Evolutionary conservation across 1,140 invertebrate genomes (phyloP).

Genomic region (Bilobella aurantiaca): DNA sequence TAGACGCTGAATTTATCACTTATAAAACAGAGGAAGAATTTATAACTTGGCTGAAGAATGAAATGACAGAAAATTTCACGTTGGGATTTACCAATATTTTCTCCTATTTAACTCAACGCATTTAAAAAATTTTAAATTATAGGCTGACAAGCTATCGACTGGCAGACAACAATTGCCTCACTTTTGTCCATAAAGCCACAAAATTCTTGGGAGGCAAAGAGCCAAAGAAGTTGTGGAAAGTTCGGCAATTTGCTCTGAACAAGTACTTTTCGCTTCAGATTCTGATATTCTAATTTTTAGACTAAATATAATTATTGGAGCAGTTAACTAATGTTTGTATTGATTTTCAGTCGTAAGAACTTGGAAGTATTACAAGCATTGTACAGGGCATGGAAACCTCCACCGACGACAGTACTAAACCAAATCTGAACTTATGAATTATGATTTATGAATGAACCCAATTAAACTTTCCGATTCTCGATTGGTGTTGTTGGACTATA

Average conservation of each 20-base stretch:
- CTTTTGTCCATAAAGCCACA: neutral
- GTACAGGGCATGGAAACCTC: neutral
- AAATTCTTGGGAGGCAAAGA: neutral
- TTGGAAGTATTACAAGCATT: neutral
- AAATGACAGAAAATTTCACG: neutral
- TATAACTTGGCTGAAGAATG: neutral
- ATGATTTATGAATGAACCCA: too few relatives aligned
- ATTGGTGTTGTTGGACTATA: too few relatives aligned
- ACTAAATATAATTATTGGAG: neutral
- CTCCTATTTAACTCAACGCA: neutral
- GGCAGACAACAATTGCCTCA: slow-evolving; percentile 6
- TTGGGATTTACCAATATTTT: neutral
- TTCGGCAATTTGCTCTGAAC: neutral
- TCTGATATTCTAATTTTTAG: neutral
- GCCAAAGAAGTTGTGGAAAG: neutral
- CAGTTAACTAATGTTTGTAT: neutral
- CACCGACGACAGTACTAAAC: too few relatives aligned
- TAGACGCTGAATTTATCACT: neutral
- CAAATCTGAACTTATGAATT: too few relatives aligned
- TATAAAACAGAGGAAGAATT: neutral
- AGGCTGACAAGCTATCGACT: neutral
- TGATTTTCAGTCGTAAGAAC: neutral
- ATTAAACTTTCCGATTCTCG: too few relatives aligned
- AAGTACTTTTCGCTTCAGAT: too few relatives aligned
- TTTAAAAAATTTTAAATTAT: neutral